Conservation (phyloP, 53 echinoderm and acorn worm genomes). For the Antedon mediterranea region DNA sequence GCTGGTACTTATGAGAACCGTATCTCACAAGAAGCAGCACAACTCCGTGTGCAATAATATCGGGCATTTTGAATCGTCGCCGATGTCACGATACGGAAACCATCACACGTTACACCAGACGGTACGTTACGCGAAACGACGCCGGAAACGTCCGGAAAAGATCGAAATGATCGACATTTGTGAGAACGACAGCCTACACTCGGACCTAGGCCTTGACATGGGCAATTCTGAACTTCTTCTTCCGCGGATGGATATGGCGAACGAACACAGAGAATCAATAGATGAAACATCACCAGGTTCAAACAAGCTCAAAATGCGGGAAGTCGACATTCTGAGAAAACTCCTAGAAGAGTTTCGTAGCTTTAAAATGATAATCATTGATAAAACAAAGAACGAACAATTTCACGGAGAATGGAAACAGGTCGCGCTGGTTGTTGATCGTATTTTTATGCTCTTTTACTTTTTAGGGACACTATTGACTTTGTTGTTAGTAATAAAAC, state of each 20-base stretch:
- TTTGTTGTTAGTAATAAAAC: slow-evolving; percentile 59
- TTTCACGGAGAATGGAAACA: slow-evolving; percentile 84
- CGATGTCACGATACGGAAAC: slow-evolving; percentile 11
- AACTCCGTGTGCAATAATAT: neutral
- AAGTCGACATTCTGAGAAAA: slow-evolving; percentile 45
- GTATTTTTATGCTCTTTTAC: slow-evolving; percentile 80
- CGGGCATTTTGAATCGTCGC: slow-evolving; percentile 7
- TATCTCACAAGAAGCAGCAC: slow-evolving; percentile 2
- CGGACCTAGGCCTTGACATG: neutral
- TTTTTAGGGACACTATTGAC: slow-evolving; percentile 73
- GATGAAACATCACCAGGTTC: slow-evolving; percentile 8
- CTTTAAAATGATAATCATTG: slow-evolving; percentile 38
- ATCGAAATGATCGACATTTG: slow-evolving; percentile 33
- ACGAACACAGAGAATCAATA: slow-evolving; percentile 9
- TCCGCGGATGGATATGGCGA: slow-evolving; percentile 22
- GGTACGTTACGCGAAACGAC: slow-evolving; percentile 15
- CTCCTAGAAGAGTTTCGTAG: slow-evolving; percentile 80
- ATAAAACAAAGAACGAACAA: slow-evolving; percentile 31
- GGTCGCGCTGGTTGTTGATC: slow-evolving; percentile 77
- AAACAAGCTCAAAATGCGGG: slow-evolving; percentile 25
- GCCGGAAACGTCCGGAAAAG: slow-evolving; percentile 8
- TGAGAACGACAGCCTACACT: slow-evolving; percentile 24
- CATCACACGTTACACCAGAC: slow-evolving; percentile 8
- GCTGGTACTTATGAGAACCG: slow-evolving; percentile 47
- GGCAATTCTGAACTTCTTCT: slow-evolving; percentile 13